Percentiles rank a stretch among this genome's conserved stretches.
phyloP scores from a whole-genome alignment of 2,797 vertebrate genomes.

The Myotis myotis region DNA sequence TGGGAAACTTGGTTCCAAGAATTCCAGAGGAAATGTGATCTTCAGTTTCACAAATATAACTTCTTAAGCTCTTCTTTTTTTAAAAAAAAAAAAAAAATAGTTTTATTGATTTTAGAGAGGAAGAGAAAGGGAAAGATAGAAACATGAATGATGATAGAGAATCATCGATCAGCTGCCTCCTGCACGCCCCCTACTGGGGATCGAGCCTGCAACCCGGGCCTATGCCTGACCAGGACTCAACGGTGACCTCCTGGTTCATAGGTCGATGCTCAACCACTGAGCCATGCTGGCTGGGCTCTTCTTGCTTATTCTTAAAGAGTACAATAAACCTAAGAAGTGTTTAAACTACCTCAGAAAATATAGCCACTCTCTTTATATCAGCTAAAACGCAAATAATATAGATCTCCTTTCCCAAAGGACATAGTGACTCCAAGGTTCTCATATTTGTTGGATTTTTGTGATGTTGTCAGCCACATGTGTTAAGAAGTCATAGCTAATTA shows the following conservation, averaged over 20 bases:
- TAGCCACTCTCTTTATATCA: not conserved
- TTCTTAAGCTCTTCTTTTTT: not conserved
- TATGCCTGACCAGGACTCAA: too few relatives aligned
- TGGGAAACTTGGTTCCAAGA: constrained; percentile 14
- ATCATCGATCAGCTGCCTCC: too few relatives aligned
- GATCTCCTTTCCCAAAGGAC: not conserved
- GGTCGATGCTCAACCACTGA: too few relatives aligned
- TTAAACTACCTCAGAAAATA: not conserved
- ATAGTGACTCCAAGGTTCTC: not conserved
- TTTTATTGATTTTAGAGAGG: too few relatives aligned
- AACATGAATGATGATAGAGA: too few relatives aligned
- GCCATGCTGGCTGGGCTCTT: too few relatives aligned
- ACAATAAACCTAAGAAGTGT: not conserved
- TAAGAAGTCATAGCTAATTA: not conserved
- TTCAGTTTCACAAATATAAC: not conserved
- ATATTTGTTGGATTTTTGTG: not conserved
- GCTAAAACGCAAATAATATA: not conserved
- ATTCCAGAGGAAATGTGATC: not conserved
- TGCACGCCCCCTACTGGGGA: too few relatives aligned
- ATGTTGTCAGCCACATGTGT: not conserved
- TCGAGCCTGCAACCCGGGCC: too few relatives aligned
- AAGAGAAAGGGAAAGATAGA: too few relatives aligned
- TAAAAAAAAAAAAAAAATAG: too few relatives aligned
- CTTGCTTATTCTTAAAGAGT: not conserved
- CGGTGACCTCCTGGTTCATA: too few relatives aligned